A percentile compares a stretch with the other conserved stretches of the same genome.
These are phyloP conservation scores for Casuarius casuarius DNA, from an alignment of 2,113 vertebrate species.

Conservation along the genomic window DNA sequence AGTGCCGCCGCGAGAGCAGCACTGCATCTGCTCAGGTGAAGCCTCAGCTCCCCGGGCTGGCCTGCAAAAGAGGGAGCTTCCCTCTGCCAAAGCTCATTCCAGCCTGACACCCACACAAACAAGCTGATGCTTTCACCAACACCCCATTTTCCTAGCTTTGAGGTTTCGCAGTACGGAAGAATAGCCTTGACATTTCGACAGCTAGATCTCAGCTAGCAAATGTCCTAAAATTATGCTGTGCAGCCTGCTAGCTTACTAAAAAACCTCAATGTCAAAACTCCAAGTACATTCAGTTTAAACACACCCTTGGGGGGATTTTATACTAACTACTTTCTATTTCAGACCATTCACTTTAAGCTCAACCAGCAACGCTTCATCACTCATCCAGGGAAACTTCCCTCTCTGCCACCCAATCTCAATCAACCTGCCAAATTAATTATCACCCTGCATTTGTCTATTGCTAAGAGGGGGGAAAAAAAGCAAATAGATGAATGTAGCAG, in stretches of 20 bases:
- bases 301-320: slow-evolving; percentile 56
- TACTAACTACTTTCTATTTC: slow-evolving; percentile 69
- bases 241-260: slow-evolving; percentile 9
- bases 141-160: background rate
- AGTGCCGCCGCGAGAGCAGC: background rate
- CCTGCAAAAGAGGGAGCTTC: background rate
- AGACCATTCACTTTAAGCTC: slow-evolving; percentile 58
- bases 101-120: background rate
- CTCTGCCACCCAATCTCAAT: slow-evolving; percentile 60
- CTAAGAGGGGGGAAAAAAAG: background rate
- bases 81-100: background rate
- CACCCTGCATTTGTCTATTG: slow-evolving; percentile 43
- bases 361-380: slow-evolving; percentile 29
- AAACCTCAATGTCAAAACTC: slow-evolving; percentile 62
- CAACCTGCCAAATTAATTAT: slow-evolving; percentile 72
- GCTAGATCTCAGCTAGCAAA: background rate
- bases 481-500: slow-evolving; percentile 20
- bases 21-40: background rate
- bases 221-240: background rate
- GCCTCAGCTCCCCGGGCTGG: background rate
- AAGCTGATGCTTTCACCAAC: background rate
- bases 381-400: slow-evolving; percentile 36
- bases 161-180: background rate
- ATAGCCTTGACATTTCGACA: background rate
- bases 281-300: slow-evolving; percentile 59